Base-by-base conservation (phyloP, 2,888 invertebrate genomes). In the Venusia cambrica region DNA sequence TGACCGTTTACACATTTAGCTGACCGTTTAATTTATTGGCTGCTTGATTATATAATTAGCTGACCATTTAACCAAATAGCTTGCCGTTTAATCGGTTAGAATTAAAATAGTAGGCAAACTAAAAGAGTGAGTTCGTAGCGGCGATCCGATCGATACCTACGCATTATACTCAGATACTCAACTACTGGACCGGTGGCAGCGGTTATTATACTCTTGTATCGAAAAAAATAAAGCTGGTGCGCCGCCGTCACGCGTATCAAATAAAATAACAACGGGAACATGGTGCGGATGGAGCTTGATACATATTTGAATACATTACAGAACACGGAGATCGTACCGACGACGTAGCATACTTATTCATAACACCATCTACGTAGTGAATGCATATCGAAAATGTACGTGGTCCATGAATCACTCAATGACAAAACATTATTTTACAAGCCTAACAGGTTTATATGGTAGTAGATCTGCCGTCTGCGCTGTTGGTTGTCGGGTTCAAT, bases 281-380 rank as follows among this genome's bases (percentile, higher is more conserved):
- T 65, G 75, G 73, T 73, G 80, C 74, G 83, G 75, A 78, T 76
- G 78, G 73, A 68, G 74, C 78, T 75, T 80, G 79, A 84, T 85
- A 85, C 83, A 83, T 85, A 87, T 85, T 87, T 87, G 85, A 85
- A 87, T 85, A 85, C 70, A 85, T 87, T 84, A 85, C 83, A 51
- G 73, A 78, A 73, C 76, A 79, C 75, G 78, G 73, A 79, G 74
- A 80, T 81, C 81, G 80, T 78, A 71, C 77, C 64, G 62, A 66
- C 68, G 65, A 74, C 75, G 76, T 66, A 69, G 63, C 64, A 73
- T 76, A 77, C 79, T 77, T 79, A 83, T 81, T 85, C 84, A 85
- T 83, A 79, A 75, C 78, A 70, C 62, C 70, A 68, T 60, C 74
- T 69, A 64, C 34, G 66, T 67, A 55, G 66, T 54, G 57, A 66